Base-by-base conservation (phyloP, 1,140 invertebrate genomes). In the Sitobion miscanthi region DNA sequence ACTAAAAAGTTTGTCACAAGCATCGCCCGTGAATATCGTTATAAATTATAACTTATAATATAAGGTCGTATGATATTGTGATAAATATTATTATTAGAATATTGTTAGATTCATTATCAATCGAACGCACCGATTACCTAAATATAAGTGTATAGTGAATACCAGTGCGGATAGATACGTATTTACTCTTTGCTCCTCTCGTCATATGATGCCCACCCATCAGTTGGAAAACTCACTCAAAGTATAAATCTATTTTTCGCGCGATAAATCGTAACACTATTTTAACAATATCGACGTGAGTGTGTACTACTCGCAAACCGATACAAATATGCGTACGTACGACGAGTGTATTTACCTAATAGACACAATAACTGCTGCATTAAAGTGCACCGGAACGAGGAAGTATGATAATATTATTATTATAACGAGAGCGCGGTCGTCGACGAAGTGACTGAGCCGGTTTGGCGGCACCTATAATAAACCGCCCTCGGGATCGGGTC, bases 401-500 rank as follows among this genome's bases (percentile, higher is more conserved):
- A 90, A 90, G 54, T 47, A 57, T 42, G 30, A 9, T 45, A 23
- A 17, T 90, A 38, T 90, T 42, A 38, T 62, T 42, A 42, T 62
- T 17, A 17, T 45, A 62, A 90, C 23, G 54, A 30, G 54, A 62
- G 57, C 57, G 25, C 54, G 35, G 77, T 83, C 90, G 69, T 83
- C 69, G 17, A 42, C 23, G 35, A 86, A 49, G 49, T 30, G 82
- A 35, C 91, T n/a, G 82, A 83, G 82, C 91, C 91, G 91, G 91
- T 93, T 93, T 93, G 82, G 82, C 45, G 91, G 91, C 82, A 93
- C 91, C 77, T 45, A 77, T 85, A 85, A 17, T 35, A 83, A 49
- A 49, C 91, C 82, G 91, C 77, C 91, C 91, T 38, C 91, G 91
- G 91, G 91, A 83, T 93, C 82, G 17, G 91, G 91, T 86, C 82